These are phyloP conservation scores for Aramus guarauna DNA, from an alignment of 2,113 vertebrate species.

Conservation along the genomic window DNA sequence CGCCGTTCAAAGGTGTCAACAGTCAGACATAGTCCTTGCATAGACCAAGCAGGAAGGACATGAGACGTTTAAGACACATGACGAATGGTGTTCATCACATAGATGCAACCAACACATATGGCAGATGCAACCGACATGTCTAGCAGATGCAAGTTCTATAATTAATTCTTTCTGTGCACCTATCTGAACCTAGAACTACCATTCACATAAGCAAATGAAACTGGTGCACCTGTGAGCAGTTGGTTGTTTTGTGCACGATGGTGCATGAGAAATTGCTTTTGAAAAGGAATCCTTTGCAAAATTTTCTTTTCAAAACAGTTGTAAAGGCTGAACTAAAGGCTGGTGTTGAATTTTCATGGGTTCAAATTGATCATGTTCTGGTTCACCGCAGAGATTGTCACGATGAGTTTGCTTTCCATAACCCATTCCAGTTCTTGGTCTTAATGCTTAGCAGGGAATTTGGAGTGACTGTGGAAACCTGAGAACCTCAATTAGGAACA, in stretches of 20 bases:
- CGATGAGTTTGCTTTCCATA: background rate
- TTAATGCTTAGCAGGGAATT: background rate
- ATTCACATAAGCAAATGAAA: background rate
- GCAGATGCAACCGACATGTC: no score
- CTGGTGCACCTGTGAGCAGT: background rate
- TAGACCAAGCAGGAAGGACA: background rate
- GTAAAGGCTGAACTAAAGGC: background rate
- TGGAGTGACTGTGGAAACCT: background rate
- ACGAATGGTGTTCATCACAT: background rate
- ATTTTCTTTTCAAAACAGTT: background rate
- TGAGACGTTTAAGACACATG: background rate
- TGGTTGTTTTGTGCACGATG: background rate
- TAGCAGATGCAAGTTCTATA: background rate
- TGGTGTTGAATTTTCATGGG: background rate
- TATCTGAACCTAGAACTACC: background rate
- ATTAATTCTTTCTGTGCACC: background rate
- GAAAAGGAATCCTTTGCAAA: background rate
- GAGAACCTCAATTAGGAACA: background rate
- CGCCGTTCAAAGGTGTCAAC: background rate
- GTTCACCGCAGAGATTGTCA: background rate
- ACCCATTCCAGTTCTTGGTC: background rate
- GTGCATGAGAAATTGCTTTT: background rate
- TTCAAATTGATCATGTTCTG: background rate
- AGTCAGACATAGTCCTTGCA: background rate
- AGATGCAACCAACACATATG: accelerated